Evolutionary conservation across 1,140 invertebrate species (phyloP).

Genomic region (Ceratosolen fusciceps): DNA sequence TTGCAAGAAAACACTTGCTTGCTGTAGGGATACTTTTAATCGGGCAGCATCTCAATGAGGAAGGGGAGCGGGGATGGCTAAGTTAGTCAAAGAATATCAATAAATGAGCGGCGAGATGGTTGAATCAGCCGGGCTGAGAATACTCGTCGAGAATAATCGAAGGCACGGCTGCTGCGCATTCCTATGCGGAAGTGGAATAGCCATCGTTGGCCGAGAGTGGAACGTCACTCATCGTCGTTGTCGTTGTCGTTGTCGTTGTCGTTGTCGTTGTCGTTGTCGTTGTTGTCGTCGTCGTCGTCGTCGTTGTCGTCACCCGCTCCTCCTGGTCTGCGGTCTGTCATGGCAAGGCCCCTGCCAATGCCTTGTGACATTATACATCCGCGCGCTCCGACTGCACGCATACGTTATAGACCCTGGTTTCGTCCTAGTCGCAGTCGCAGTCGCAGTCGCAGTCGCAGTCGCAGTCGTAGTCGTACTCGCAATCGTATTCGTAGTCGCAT

Average conservation of each 20-base stretch:
- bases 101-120: slow-evolving; percentile 46
- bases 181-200: slow-evolving; percentile 66
- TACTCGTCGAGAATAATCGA: slow-evolving; percentile 45
- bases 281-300: too few species aligned
- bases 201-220: slow-evolving; percentile 18
- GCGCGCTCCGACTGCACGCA: neutral
- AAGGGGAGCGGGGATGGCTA: neutral
- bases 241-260: too few species aligned
- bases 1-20: neutral
- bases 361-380: slow-evolving; percentile 59
- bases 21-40: too few species aligned
- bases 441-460: too few species aligned
- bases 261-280: too few species aligned
- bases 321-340: slow-evolving; percentile 24
- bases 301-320: neutral
- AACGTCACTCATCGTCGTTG: neutral
- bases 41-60: neutral
- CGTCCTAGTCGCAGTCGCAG: too few species aligned
- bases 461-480: too few species aligned
- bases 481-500: too few species aligned
- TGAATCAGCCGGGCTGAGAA: slow-evolving; percentile 54
- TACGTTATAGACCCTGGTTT: neutral
- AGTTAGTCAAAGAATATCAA: slow-evolving; percentile 2
- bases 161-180: slow-evolving; percentile 55
- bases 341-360: slow-evolving; percentile 69